phyloP scores from a whole-genome alignment of 2,113 vertebrate genomes.

The Eudyptes chrysolophus region DNA sequence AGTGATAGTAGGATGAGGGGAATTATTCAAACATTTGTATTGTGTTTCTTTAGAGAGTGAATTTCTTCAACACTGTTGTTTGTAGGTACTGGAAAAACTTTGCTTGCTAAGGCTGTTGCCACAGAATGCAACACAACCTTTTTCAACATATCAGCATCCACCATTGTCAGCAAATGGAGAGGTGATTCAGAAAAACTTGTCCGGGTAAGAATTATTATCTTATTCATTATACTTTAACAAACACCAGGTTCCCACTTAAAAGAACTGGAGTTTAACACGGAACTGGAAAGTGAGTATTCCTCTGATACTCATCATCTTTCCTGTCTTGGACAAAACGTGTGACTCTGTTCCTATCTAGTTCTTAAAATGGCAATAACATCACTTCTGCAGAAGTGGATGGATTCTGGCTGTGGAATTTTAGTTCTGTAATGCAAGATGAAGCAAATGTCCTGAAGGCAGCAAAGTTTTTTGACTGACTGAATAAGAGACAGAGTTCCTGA shows the following conservation, averaged over 20 bases:
- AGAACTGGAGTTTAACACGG: background rate
- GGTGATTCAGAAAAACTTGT: conserved; percentile 97
- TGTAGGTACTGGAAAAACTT: conserved; percentile 92
- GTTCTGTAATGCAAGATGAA: background rate
- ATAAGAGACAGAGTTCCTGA: background rate
- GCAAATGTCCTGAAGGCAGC: background rate
- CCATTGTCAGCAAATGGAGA: conserved; percentile 98
- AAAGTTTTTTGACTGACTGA: background rate
- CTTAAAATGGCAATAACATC: background rate
- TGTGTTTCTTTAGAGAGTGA: background rate
- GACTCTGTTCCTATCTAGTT: background rate
- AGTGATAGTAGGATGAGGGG: background rate
- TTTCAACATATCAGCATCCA: conserved; percentile 98
- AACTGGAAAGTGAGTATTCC: background rate
- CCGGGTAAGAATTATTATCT: conserved; percentile 76
- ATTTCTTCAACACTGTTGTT: background rate
- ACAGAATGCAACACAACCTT: conserved; percentile 96
- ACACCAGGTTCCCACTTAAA: background rate
- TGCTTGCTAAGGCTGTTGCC: conserved; percentile 96
- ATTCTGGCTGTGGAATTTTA: background rate
- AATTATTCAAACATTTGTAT: background rate
- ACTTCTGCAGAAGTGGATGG: background rate
- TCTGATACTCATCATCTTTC: background rate
- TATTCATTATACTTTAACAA: background rate
- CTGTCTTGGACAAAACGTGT: background rate